phyloP scores from a whole-genome alignment of 1,140 invertebrate genomes.

The Sweltsa coloradensis region DNA sequence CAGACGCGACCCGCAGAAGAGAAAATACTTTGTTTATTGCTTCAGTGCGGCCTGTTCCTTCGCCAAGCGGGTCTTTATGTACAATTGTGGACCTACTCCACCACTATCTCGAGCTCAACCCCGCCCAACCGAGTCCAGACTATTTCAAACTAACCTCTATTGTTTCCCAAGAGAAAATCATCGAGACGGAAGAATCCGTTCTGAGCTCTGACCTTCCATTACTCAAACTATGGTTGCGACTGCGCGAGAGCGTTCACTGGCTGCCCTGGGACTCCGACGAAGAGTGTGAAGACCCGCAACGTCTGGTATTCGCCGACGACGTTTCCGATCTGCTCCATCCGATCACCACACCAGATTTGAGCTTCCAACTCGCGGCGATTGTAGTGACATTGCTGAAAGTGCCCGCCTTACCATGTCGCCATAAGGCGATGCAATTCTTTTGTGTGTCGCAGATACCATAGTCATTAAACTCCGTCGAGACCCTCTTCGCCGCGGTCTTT shows the following conservation, averaged over 20 bases:
- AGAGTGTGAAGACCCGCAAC: slow-evolving; percentile 36
- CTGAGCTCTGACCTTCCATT: slow-evolving; percentile 46
- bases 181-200: slow-evolving; percentile 48
- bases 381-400: slow-evolving; percentile 41
- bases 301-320: slow-evolving; percentile 46
- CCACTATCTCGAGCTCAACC: slow-evolving; percentile 44
- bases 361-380: slow-evolving; percentile 37
- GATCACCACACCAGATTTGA: slow-evolving; percentile 36
- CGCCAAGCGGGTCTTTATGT: slow-evolving; percentile 49
- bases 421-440: slow-evolving; percentile 30
- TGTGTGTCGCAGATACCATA: slow-evolving; percentile 34
- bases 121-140: slow-evolving; percentile 24
- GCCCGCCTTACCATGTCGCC: slow-evolving; percentile 38
- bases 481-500: slow-evolving; percentile 27
- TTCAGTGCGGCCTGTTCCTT: slow-evolving; percentile 46
- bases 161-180: slow-evolving; percentile 13
- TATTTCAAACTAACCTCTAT: slow-evolving; percentile 12
- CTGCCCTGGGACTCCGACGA: slow-evolving; percentile 30
- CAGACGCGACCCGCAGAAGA: slow-evolving; percentile 14
- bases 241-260: slow-evolving; percentile 47
- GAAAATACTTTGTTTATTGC: slow-evolving; percentile 30
- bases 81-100: slow-evolving; percentile 47
- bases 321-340: slow-evolving; percentile 49
- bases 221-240: slow-evolving; percentile 49
- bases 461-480: slow-evolving; percentile 37